Evolutionary conservation across 2,113 vertebrate species (phyloP), one percentile per base, ranked within the genome.

Genomic region (Mesitornis unicolor): DNA sequence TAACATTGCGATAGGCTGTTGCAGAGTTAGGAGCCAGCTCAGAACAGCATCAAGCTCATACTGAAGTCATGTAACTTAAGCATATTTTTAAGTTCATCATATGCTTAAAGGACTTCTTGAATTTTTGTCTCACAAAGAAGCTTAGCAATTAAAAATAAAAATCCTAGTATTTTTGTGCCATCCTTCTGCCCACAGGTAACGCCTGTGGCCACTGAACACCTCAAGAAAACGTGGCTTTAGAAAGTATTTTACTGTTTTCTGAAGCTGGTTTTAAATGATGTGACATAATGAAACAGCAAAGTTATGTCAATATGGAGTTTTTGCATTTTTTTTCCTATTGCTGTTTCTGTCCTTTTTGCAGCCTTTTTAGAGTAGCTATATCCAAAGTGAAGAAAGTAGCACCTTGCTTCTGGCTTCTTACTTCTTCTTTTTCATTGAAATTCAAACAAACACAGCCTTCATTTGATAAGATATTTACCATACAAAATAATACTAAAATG

Each of bases 401-500:
- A 2, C 14, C 31, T 87, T 88, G 42, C 59, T 80, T 63, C 59
- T 87, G 63, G 77, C 51, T 84, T 80, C 53, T 79, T 82, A 38
- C 3, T 85, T 87, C 68, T 83, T 87, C 33, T 29, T 80, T 92
- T 77, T 93, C n/a, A 69, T 9, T 83, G 45, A 88, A 88, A 91
- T 94, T 84, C 42, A 70, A 77, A 36, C 8, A 70, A 87, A 69
- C 9, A 48, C 10, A 70, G 36, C 26, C 43, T 88, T 90, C 13
- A 38, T 87, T 91, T 88, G 42, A 69, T 88, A 79, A 73, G 61
- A 61, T 78, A 73, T 43, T 93, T 91, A 90, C 74, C 18, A 65
- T 67, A 94, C 35, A 51, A 90, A 93, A 86, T 74, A 94, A 80
- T 81, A 59, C 33, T 38, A 40, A 90, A 86, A 93, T 56, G 54